These are phyloP conservation scores for Chrosomus eos DNA, from an alignment of 2,797 vertebrate species.

Conservation along the genomic window DNA sequence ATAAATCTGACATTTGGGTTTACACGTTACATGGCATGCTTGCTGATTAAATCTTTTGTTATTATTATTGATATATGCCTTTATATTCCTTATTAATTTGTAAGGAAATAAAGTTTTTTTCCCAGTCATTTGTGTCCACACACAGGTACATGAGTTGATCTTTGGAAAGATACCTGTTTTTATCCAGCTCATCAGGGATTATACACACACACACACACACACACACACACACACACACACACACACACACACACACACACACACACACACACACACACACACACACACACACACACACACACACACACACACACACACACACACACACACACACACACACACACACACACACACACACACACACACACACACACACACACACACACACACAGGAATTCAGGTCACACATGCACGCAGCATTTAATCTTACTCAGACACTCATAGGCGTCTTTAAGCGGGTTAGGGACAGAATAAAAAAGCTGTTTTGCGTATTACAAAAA, in stretches of 20 bases:
- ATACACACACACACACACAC: constrained; percentile 26
- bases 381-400: constrained; percentile 43
- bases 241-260: constrained; percentile 23
- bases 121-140: neutral
- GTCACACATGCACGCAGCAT: constrained; percentile 17
- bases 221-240: constrained; percentile 21
- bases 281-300: constrained; percentile 21
- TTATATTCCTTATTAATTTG: neutral
- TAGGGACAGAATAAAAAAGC: neutral
- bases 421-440: constrained; percentile 27
- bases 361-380: constrained; percentile 23
- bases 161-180: neutral
- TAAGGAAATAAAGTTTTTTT: neutral
- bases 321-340: constrained; percentile 27
- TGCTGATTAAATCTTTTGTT: neutral
- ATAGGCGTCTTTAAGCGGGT: constrained; percentile 29
- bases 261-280: constrained; percentile 27
- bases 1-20: too few species aligned
- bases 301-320: constrained; percentile 23
- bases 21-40: too few species aligned
- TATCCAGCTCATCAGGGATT: constrained; percentile 24
- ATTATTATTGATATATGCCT: neutral
- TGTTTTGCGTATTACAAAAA: constrained; percentile 24
- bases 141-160: neutral
- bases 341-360: constrained; percentile 21